Conservation (phyloP, 2,113 vertebrate species). For the Typhlomys cinereus region DNA sequence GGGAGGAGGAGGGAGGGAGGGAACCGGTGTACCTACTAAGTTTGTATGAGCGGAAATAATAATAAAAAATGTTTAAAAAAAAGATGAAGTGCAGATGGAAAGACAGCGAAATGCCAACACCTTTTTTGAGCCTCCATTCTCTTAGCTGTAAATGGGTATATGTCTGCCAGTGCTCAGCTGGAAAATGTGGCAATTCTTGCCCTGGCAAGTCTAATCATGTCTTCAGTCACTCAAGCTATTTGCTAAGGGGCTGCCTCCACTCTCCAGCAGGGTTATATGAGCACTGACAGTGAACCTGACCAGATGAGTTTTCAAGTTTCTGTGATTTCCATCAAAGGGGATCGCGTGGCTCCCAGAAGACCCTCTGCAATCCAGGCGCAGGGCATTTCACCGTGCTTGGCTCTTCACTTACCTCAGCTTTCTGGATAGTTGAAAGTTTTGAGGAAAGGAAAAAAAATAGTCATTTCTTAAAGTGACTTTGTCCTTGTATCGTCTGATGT, state of each 20-base stretch:
- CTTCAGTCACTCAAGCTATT: neutral
- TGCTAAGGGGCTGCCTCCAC: neutral
- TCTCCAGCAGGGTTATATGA: neutral
- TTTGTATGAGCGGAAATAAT: too few relatives aligned
- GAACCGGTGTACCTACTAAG: too few relatives aligned
- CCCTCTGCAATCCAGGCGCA: neutral
- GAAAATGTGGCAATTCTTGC: slow-evolving; percentile 35
- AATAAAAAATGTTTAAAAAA: too few relatives aligned
- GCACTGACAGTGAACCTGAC: neutral
- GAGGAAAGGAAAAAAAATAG: slow-evolving; percentile 46
- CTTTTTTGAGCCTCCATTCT: neutral
- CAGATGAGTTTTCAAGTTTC: neutral
- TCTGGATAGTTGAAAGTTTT: slow-evolving; percentile 5
- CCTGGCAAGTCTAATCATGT: slow-evolving; percentile 16
- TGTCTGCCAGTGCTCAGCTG: neutral
- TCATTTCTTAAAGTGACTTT: neutral
- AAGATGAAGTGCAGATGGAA: slow-evolving; percentile 30
- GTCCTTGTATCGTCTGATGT: neutral
- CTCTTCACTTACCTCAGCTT: neutral
- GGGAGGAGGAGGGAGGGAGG: too few relatives aligned
- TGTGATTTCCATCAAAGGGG: neutral
- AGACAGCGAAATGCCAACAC: slow-evolving; percentile 47
- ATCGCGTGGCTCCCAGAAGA: neutral
- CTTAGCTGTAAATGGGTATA: neutral
- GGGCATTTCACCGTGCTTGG: neutral